Evolutionary conservation across 2,888 invertebrate genomes (phyloP), one percentile per base, ranked within the genome.

Genomic region (Xylocampa areola): DNA sequence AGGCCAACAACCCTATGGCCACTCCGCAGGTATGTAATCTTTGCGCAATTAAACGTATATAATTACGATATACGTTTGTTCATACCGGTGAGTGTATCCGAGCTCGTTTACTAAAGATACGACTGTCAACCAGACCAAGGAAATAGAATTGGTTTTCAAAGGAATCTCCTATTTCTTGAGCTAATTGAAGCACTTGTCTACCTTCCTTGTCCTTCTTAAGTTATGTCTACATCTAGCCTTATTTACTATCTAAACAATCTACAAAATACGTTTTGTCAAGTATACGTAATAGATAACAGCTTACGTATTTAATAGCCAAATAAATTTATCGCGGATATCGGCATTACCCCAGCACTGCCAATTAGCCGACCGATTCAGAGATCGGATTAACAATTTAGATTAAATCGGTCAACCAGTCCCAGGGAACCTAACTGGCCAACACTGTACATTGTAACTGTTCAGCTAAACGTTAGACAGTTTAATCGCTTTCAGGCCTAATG

Each of bases 1-100:
- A 97, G 71, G 98, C 98, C 44, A 97, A 97, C 82, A 98, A 98
- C 87, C 98, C 98, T 0, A 96, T 97, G 74, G 97, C 97, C 7
- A 95, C 96, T 47, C 97, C 98, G 1, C 96, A 96, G 93, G 94
- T 94, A 87, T 51, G 48, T 58, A 37, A 8, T 35, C 19, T 11
- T 16, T 5, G 4, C 4, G 13, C 17, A 17, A 14, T 16, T 27
- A 29, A 19, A 36, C 16, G 23, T 33, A 27, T 33, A 27, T 47
- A 45, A 45, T 45, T 27, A 45, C 45, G 35, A 25, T 25, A 23
- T 13, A 45, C 11, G 35, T 35, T 16, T 5, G n/a, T n/a, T 17
- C 13, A 32, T 33, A 43, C 32, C n/a, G 21, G 21, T n/a, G 5
- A 4, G 29, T 21, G 7, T 30, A 5, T 6, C 23, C 11, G n/a